Conservation (phyloP, 2,113 vertebrate genomes). For the Myiozetetes cayanensis region DNA sequence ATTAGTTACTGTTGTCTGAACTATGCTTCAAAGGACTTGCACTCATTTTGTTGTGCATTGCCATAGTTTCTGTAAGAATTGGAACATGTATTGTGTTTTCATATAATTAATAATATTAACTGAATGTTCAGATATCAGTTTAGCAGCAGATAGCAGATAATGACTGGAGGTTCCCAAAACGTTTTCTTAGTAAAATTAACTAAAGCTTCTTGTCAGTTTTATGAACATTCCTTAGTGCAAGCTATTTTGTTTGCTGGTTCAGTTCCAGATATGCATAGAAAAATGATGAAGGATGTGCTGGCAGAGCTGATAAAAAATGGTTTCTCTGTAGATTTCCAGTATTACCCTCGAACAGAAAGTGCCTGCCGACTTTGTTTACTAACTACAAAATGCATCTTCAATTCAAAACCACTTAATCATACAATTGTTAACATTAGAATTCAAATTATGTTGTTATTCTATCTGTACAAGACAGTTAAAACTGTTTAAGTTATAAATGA, state of each 20-base stretch:
- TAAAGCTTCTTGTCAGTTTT: slow-evolving; percentile 18
- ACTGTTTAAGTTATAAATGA: not conserved
- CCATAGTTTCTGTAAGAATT: not conserved
- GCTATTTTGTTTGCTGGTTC: not conserved
- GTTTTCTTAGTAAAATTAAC: slow-evolving; percentile 54
- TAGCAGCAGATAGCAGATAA: slow-evolving; percentile 37
- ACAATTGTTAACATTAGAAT: not conserved
- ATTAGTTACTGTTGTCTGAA: slow-evolving; percentile 47
- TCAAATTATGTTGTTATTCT: not conserved
- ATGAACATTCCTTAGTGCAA: not conserved
- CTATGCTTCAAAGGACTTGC: slow-evolving; percentile 25
- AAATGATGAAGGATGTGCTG: not conserved
- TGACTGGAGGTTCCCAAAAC: slow-evolving; percentile 35
- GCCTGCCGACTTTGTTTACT: not conserved
- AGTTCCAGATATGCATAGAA: not conserved
- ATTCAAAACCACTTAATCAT: not conserved
- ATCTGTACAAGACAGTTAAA: not conserved
- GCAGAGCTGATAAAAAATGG: not conserved
- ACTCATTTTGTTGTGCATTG: not conserved
- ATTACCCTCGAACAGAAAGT: not conserved
- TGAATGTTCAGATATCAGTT: slow-evolving; percentile 59
- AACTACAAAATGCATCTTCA: not conserved
- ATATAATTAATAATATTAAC: slow-evolving; percentile 65
- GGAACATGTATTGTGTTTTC: slow-evolving; percentile 2
- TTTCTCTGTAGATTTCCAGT: not conserved